Evolutionary conservation across 2,888 invertebrate genomes (phyloP).

Genomic region (Ferrisia virgata): DNA sequence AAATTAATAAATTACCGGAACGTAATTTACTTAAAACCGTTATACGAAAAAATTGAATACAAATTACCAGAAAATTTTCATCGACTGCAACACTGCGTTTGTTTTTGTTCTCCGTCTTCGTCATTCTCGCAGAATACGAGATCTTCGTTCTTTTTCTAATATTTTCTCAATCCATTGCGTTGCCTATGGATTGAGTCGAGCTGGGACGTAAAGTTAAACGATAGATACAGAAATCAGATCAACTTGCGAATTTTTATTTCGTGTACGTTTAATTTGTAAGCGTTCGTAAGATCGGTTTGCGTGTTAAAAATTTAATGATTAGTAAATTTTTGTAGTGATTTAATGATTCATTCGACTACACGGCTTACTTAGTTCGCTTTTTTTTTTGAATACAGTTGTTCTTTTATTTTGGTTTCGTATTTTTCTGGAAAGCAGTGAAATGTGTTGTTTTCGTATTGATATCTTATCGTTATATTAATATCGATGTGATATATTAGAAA

Average conservation of each 20-base stretch:
- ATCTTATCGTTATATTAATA: conserved; percentile 8
- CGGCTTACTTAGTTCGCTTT: background rate
- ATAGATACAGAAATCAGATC: conserved; percentile 24
- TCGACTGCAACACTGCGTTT: background rate
- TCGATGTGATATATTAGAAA: conserved; percentile 11
- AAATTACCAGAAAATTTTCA: background rate
- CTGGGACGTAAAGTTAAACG: background rate
- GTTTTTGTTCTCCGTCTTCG: background rate
- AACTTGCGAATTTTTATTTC: conserved; percentile 9
- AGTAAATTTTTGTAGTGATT: background rate
- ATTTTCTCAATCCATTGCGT: background rate
- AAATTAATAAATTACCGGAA: background rate
- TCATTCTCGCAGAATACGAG: background rate
- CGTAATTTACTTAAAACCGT: background rate
- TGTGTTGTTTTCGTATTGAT: conserved; percentile 13
- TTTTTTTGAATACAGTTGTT: background rate
- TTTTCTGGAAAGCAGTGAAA: background rate
- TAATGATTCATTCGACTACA: background rate
- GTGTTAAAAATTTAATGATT: background rate
- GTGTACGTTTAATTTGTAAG: background rate
- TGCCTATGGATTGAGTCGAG: conserved; percentile 1
- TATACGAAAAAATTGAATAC: background rate
- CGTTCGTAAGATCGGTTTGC: background rate
- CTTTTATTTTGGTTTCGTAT: background rate
- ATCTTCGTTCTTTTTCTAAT: background rate